Conservation (phyloP, 2,113 vertebrate genomes). For the Erpornis zantholeuca region DNA sequence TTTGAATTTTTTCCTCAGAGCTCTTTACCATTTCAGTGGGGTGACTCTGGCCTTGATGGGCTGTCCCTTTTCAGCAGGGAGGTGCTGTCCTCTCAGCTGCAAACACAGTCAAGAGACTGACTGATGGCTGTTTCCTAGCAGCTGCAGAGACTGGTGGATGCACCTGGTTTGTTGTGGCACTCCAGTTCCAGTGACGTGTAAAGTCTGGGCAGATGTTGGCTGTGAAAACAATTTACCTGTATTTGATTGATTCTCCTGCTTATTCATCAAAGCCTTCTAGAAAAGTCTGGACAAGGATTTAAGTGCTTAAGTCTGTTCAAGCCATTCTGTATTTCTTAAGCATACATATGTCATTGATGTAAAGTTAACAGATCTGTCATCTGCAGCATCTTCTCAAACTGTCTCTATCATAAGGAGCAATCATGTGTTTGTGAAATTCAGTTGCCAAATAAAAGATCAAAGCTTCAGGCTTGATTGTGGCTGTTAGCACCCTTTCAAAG, state of each 20-base stretch:
- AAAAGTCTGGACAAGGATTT: background rate
- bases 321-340: background rate
- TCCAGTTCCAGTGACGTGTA: background rate
- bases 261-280: background rate
- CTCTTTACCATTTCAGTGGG: background rate
- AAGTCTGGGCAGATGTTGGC: background rate
- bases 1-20: background rate
- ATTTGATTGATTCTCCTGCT: background rate
- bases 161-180: fast-evolving
- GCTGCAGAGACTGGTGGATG: background rate
- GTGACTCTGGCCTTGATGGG: background rate
- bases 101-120: background rate
- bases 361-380: background rate
- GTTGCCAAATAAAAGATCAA: background rate
- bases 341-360: background rate
- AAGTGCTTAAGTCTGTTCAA: background rate
- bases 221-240: background rate
- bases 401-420: background rate
- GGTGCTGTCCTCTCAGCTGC: background rate
- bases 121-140: background rate
- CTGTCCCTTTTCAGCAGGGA: background rate
- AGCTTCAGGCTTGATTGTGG: background rate
- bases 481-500: slow-evolving; percentile 22
- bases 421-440: slow-evolving; percentile 1
- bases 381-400: background rate